Evolutionary conservation across 2,797 vertebrate species (phyloP), one percentile per base, ranked within the genome.

Genomic region (Distichodus sexfasciatus): DNA sequence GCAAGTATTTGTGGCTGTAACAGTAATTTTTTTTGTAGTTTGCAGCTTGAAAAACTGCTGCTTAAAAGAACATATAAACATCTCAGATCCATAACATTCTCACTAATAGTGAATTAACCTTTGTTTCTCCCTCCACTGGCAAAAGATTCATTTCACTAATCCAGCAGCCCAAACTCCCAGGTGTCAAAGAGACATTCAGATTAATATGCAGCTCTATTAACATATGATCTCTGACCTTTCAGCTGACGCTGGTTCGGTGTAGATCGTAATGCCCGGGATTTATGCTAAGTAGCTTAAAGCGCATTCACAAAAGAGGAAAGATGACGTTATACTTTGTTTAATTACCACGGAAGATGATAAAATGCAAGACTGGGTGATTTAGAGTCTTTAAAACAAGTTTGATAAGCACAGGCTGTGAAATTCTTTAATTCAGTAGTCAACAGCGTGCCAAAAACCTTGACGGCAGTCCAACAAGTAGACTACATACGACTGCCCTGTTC

Each of bases 71-170:
- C n/a, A n/a, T n/a, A n/a, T n/a, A n/a, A n/a, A n/a, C n/a, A n/a
- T n/a, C n/a, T n/a, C n/a, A n/a, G n/a, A 29, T 11, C 24, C 31
- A 15, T 54, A 62, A 67, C 15, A 17, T 43, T 60, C 41, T 51
- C 26, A 68, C 44, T 38, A 67, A 58, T 19, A 72, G 51, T 54
- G 55, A 40, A 66, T 60, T 75, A 71, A 59, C 66, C 40, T 33
- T 43, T 51, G 69, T 21, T 63, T 60, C 53, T 72, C 69, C 40
- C 23, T 38, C 60, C 31, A 23, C 28, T 58, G 35, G 38, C 24
- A 48, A 28, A 53, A 23, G 58, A 71, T 26, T 9, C 19, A 36
- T 24, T 60, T 53, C 50, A 51, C 35, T 43, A 64, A 76, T 60
- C 38, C 57, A 46, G 10, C 21, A 10, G 1, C 21, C 21, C 21